Evolutionary conservation across 2,888 invertebrate genomes (phyloP).

Genomic region (Chrysina gloriosa): DNA sequence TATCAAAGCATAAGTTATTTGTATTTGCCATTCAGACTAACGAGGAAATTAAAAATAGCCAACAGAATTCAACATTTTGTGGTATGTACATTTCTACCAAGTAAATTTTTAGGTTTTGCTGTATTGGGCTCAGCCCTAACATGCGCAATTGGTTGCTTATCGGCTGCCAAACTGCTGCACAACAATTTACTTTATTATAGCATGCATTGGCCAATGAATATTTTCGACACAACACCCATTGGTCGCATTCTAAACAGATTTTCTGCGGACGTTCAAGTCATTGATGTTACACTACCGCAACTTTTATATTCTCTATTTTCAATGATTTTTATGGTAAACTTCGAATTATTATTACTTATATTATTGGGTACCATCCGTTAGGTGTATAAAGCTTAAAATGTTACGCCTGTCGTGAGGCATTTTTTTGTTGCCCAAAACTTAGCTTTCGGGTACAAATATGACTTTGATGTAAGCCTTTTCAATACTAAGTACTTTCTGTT

Average conservation of each 20-base stretch:
- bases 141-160: constrained; percentile 63
- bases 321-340: constrained; percentile 65
- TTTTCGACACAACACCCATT: constrained; percentile 73
- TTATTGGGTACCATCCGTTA: constrained; percentile 3
- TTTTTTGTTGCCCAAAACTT: neutral
- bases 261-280: constrained; percentile 69
- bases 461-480: no score
- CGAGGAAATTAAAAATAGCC: neutral
- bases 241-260: constrained; percentile 74
- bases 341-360: constrained; percentile 3
- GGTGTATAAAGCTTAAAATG: no score
- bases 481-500: no score
- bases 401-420: no score
- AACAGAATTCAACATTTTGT: constrained; percentile 39
- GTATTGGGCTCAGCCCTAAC: constrained; percentile 62
- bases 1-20: neutral
- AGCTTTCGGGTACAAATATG: neutral
- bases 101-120: constrained; percentile 56
- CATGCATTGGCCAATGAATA: constrained; percentile 69
- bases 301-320: constrained; percentile 60
- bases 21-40: neutral
- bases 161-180: constrained; percentile 66
- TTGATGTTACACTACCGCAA: constrained; percentile 68
- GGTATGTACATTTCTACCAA: constrained; percentile 33
- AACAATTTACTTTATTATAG: constrained; percentile 65